Base-by-base conservation (phyloP, 2,113 vertebrate species). In the Sinocyclocheilus grahami region DNA sequence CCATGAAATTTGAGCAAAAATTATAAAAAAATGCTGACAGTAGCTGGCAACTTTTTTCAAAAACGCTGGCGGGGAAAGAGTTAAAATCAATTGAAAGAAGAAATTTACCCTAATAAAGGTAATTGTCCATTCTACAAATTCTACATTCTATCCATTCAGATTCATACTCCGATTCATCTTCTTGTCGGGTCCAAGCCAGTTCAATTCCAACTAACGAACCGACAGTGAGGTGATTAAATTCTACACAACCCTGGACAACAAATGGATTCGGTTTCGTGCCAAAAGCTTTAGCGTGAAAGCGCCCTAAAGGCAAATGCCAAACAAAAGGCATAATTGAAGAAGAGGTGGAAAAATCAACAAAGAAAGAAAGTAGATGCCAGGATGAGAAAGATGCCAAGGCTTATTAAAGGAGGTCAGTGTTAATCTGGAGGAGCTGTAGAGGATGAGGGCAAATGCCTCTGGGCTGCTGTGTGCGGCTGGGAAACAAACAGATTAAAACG, bases 341-440 rank as follows among this genome's bases (percentile, higher is more conserved):
- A 22, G 71, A 67, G 53, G 53, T 60, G 14, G 22, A 39, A 83
- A 60, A 8, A 46, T 18, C 10, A 46, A 46, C 20, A 16, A 69
- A 53, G 74, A 27, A 53, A 48, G 14, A 63, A 76, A 63, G 30
- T 24, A 24, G 33, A 79, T 81, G 76, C 76, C 46, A 74, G 80
- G 46, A 83, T 42, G 46, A 87, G 62, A 46, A 71, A 60, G 48
- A 85, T 71, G 83, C 14, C 71, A 76, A 62, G 39, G 53, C 78
- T 86, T 51, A 82, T 86, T 82, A 83, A 86, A 87, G 86, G 71
- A 33, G 71, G 53, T 71, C 77, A 33, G 48, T 24, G 72, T 77
- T 86, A 85, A 87, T 89, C 72, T 75, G 53, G 79, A 33, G 48
- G 74, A 20, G 63, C 30, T 24, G 12, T 74, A 37, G 76, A n/a